A percentile compares a stretch with the other conserved stretches of the same genome.
phyloP scores from a whole-genome alignment of 2,888 invertebrate species.

The Amblyteles armatorius region DNA sequence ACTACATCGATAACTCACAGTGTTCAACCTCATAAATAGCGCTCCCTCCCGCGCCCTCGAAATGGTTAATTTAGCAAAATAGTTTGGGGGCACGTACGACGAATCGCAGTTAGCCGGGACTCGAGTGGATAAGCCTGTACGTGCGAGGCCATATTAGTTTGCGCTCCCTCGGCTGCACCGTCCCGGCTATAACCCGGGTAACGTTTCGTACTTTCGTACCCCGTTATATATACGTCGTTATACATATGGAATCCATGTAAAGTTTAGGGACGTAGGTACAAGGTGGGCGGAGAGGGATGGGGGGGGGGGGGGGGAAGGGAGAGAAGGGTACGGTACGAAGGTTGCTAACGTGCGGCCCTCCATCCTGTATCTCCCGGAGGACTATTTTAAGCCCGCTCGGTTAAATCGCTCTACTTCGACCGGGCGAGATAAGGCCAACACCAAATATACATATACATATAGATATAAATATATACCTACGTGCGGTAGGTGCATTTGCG shows the following conservation, averaged over 20 bases:
- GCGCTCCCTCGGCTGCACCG: conserved; percentile 46
- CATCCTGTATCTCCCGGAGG: conserved; percentile 63
- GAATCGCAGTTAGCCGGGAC: conserved; percentile 55
- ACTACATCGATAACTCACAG: background rate
- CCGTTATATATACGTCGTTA: background rate
- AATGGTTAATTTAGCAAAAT: conserved; percentile 69
- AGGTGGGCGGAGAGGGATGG: too few relatives aligned
- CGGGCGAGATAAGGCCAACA: conserved; percentile 62
- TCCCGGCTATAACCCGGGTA: conserved; percentile 24
- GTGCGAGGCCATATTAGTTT: conserved; percentile 63
- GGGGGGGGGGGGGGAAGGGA: background rate
- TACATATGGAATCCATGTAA: conserved; percentile 3
- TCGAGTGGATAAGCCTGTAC: conserved; percentile 67
- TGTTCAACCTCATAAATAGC: conserved; percentile 62
- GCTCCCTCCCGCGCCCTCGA: conserved; percentile 48
- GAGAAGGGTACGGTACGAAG: conserved; percentile 32
- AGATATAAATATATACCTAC: background rate
- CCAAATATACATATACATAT: conserved; percentile 20
- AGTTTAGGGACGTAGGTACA: background rate
- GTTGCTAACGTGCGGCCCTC: conserved; percentile 49
- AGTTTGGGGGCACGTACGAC: conserved; percentile 65
- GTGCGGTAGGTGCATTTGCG: background rate
- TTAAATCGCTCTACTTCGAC: conserved; percentile 67
- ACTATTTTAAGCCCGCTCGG: conserved; percentile 65
- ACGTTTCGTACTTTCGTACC: conserved; percentile 57